phyloP scores from a whole-genome alignment of 2,888 invertebrate species.

The Xylota segnis region DNA sequence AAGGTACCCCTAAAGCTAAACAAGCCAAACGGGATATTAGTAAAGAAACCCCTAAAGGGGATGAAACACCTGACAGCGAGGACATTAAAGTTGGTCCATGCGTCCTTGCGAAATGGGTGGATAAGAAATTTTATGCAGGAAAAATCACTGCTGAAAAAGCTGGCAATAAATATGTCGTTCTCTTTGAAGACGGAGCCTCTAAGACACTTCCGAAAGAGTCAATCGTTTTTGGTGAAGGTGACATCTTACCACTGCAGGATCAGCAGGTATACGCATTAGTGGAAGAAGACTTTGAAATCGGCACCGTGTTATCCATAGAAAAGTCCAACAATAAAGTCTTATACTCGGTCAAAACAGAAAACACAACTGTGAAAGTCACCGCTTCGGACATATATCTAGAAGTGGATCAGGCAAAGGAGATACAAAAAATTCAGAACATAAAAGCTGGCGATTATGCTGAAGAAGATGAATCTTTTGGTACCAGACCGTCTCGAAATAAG shows the following conservation, averaged over 20 bases:
- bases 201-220: constrained; percentile 87
- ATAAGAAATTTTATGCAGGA: constrained; percentile 89
- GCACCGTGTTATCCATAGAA: constrained; percentile 84
- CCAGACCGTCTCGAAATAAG: constrained; percentile 76
- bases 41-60: constrained; percentile 55
- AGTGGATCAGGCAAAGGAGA: constrained; percentile 86
- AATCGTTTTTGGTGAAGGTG: constrained; percentile 86
- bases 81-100: constrained; percentile 78
- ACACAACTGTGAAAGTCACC: constrained; percentile 85
- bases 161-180: constrained; percentile 87
- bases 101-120: constrained; percentile 89
- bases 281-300: constrained; percentile 86
- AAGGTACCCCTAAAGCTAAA: constrained; percentile 73
- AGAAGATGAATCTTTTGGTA: constrained; percentile 57
- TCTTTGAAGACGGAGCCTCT: constrained; percentile 88
- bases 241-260: constrained; percentile 85
- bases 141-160: constrained; percentile 86
- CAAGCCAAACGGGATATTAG: constrained; percentile 62
- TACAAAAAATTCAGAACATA: constrained; percentile 83
- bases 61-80: constrained; percentile 45
- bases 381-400: constrained; percentile 86
- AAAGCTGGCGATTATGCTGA: constrained; percentile 54
- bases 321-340: constrained; percentile 83
- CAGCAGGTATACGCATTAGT: constrained; percentile 86
- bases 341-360: constrained; percentile 79